A percentile compares a stretch with the other conserved stretches of the same genome.
These are phyloP conservation scores for Odontomyia ornata DNA, from an alignment of 2,888 invertebrate genomes.

Conservation along the genomic window DNA sequence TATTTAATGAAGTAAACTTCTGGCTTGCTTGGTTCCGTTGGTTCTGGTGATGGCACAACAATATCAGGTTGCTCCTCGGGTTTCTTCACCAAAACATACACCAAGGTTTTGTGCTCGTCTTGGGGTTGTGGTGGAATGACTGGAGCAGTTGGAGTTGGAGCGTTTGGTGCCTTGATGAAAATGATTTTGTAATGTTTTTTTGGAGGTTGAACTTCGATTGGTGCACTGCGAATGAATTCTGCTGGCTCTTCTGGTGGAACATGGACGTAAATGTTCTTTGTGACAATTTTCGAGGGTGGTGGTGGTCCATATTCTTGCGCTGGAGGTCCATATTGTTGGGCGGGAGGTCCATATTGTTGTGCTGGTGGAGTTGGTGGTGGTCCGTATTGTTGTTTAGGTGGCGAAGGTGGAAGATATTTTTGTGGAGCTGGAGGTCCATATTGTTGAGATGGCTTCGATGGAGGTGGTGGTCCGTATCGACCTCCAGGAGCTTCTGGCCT, in stretches of 20 bases:
- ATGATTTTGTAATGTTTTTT: conserved; percentile 69
- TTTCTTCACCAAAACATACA: conserved; percentile 88
- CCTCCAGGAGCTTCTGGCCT: conserved; percentile 63
- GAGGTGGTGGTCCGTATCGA: conserved; percentile 54
- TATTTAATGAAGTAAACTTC: conserved; percentile 92
- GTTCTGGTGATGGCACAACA: conserved; percentile 79
- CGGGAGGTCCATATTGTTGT: conserved; percentile 49
- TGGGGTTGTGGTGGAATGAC: conserved; percentile 74
- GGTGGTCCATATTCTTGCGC: conserved; percentile 61
- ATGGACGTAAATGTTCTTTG: conserved; percentile 67
- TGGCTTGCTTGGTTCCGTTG: conserved; percentile 87
- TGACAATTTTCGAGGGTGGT: conserved; percentile 58
- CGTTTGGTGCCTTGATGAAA: conserved; percentile 68
- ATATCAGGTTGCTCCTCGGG: conserved; percentile 85
- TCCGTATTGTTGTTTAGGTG: conserved; percentile 46
- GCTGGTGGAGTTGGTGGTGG: conserved; percentile 48
- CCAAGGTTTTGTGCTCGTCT: conserved; percentile 88
- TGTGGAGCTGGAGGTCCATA: conserved; percentile 56
- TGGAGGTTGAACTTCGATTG: conserved; percentile 64
- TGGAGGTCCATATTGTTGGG: conserved; percentile 59
- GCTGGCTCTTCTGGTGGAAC: conserved; percentile 68
- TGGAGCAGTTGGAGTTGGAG: conserved; percentile 65
- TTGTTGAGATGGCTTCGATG: conserved; percentile 47
- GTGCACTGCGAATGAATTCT: conserved; percentile 60
- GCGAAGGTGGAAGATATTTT: conserved; percentile 59